Evolutionary conservation across 2,113 vertebrate genomes (phyloP), one percentile per base, ranked within the genome.

Genomic region (Mustela lutreola): DNA sequence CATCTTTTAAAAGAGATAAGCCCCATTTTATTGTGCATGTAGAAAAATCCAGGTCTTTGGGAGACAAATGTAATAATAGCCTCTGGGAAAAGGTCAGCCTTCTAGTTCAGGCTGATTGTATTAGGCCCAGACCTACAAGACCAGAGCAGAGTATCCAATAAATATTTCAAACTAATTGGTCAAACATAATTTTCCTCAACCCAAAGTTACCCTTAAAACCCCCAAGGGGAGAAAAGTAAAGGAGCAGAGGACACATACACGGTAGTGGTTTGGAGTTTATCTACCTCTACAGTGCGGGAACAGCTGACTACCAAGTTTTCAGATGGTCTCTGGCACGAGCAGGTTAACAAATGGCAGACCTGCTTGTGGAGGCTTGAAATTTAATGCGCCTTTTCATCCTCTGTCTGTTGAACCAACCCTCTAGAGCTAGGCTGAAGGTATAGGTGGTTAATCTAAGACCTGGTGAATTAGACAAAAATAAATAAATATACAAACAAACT

Each of bases 101-200:
- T 76, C 10, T 79, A 18, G 33, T 85, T 60, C 58, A 94, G 28
- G 22, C 4, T 19, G 48, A 12, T 76, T 78, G 11, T 31, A 15
- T 70, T 67, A 80, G 70, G 45, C 31, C 80, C 81, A 48, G 33
- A 63, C 39, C 36, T 89, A 28, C 79, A 0, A 42, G 85, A 14
- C 24, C 19, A 6, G 26, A 73, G 21, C 45, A 56, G 73, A 33
- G 4, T 90, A 93, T 95, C 53, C 82, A 76, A 84, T 24, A 89
- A 50, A 42, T 70, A 85, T 67, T 97, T 89, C 7, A 62, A 14
- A 70, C 65, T 65, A 56, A 82, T 91, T 92, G 48, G 21, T 73
- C 39, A 45, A 89, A 63, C 19, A 93, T 84, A 89, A 87, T 93
- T 96, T 93, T 94, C 33, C 36, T 91, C 56, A 75, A 39, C 62